Base-by-base conservation (phyloP, 2,797 vertebrate species). In the Hylomyscus alleni region DNA sequence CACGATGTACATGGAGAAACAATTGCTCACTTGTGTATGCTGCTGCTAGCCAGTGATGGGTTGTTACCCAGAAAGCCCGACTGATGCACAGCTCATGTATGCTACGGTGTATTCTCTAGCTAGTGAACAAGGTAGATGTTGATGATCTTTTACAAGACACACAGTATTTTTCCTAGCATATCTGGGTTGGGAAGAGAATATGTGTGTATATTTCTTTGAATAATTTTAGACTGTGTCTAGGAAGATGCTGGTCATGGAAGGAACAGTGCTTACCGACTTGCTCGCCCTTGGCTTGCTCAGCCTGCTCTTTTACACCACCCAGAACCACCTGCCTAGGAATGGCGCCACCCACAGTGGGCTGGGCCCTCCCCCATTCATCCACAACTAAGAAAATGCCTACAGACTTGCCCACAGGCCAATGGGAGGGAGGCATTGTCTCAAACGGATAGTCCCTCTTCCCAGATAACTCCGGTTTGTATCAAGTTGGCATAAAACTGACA, bases 161-260 rank as follows among this genome's bases (percentile, higher is more conserved):
- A 62, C 4, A 83, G 62, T 19, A 76, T 85, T 58, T 86, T 82
- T 86, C 31, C 34, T 85, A 34, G 85, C 40, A 54, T 52, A n/a
- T 60, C 15, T 76, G 22, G 26, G 3, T n/a, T 17, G 44, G 26
- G 47, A n/a, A 73, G 82, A 81, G 52, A 52, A 78, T 13, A 44
- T 56, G 75, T 62, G 78, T 95, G 62, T 58, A 12, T 83, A 44
- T 83, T 73, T 91, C 50, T 87, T 85, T 96, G 52, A 69, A 72
- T 62, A 69, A 83, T 75, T 85, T 37, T 77, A 84, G 50, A 84
- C 84, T 65, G 4, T 26, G 34, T 69, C 40, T 84, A 77, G 50
- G 56, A 89, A 77, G 44, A n/a, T 67, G 40, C 19, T 50, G 3
- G n/a, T 85, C 31, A 50, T n/a, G 60, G 40, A 40, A 17, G 56